Evolutionary conservation across 2,888 invertebrate species (phyloP).

Genomic region (Acanthacorydalis orientalis): DNA sequence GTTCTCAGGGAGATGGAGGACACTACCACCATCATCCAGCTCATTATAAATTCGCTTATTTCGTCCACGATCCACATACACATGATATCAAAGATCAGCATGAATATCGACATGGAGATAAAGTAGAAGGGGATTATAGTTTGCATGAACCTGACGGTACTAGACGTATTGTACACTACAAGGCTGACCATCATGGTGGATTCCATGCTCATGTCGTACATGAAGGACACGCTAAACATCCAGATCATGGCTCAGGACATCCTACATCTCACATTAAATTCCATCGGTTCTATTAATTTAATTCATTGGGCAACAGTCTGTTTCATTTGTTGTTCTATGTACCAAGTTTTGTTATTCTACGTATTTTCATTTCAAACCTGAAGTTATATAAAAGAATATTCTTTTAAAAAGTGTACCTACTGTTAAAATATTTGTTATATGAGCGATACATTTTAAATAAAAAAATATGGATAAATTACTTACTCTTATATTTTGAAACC

Average conservation of each 20-base stretch:
- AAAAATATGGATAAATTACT: too few species aligned
- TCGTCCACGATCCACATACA: constrained; percentile 11
- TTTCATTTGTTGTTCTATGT: too few species aligned
- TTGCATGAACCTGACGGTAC: constrained; percentile 11
- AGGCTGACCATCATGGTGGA: constrained; percentile 13
- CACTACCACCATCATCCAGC: constrained; percentile 4
- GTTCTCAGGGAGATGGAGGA: too few species aligned
- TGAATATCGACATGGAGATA: constrained; percentile 11
- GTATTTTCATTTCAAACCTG: too few species aligned
- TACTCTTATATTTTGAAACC: too few species aligned
- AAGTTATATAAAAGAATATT: too few species aligned
- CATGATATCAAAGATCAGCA: constrained; percentile 11
- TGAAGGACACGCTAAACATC: constrained; percentile 9
- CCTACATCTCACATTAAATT: background rate
- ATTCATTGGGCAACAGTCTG: too few species aligned
- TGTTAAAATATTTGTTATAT: too few species aligned
- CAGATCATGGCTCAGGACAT: background rate
- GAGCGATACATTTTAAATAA: too few species aligned
- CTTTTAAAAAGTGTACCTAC: too few species aligned
- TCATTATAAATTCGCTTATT: constrained; percentile 12
- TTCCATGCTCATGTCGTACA: constrained; percentile 12
- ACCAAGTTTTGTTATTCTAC: too few species aligned
- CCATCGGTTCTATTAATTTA: background rate
- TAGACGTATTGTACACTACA: constrained; percentile 14
- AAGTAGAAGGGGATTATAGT: constrained; percentile 7